A percentile compares a stretch with the other conserved stretches of the same genome.
Evolutionary conservation across 2,113 vertebrate genomes (phyloP).

Genomic region (Chelonoidis abingdonii): DNA sequence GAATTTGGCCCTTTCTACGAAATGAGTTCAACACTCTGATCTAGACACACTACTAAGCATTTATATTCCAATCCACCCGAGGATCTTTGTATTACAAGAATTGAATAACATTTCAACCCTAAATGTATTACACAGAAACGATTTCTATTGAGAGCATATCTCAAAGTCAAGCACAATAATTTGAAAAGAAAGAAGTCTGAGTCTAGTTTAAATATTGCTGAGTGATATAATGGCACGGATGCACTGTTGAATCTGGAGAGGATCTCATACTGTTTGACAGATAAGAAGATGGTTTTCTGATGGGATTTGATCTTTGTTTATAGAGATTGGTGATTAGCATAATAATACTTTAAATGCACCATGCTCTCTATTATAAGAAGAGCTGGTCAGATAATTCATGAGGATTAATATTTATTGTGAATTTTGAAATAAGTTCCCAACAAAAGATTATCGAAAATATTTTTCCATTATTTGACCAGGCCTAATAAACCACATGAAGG

Average conservation of each 20-base stretch:
- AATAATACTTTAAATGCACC: conserved; percentile 23
- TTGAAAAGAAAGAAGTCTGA: not conserved
- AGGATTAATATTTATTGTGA: conserved; percentile 45
- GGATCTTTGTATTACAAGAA: conserved; percentile 35
- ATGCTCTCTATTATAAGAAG: conserved; percentile 45
- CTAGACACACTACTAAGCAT: not conserved
- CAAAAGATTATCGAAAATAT: not conserved
- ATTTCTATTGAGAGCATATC: conserved; percentile 49
- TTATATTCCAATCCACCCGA: not conserved
- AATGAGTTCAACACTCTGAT: not conserved
- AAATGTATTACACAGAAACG: conserved; percentile 29
- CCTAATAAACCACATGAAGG: not conserved
- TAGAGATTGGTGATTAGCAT: conserved; percentile 31
- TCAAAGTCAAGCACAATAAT: not conserved
- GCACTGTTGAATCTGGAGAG: conserved; percentile 50
- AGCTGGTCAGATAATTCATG: conserved; percentile 53
- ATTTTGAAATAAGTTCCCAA: conserved; percentile 48
- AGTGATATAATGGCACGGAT: conserved; percentile 48
- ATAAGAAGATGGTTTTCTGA: conserved; percentile 50
- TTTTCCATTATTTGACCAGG: conserved; percentile 43
- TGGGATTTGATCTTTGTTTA: conserved; percentile 63
- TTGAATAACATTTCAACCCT: conserved; percentile 27
- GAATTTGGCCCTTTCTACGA: conserved; percentile 27
- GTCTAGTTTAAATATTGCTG: not conserved
- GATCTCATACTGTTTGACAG: conserved; percentile 59